Evolutionary conservation across 2,888 invertebrate species (phyloP).

Genomic region (Acleris literana): DNA sequence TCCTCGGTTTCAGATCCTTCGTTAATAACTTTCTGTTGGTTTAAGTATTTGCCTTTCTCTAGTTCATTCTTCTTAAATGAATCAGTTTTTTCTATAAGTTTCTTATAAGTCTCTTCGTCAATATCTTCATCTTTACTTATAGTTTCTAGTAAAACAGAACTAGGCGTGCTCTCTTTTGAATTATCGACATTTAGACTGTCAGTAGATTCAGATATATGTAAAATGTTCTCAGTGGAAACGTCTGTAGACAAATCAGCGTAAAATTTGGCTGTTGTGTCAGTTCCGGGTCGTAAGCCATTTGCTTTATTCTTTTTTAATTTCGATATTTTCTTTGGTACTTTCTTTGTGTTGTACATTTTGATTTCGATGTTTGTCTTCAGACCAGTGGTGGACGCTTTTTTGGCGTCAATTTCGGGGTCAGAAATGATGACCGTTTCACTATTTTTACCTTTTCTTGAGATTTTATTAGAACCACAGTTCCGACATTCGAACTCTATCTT

Average conservation of each 20-base stretch:
- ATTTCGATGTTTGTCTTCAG: constrained; percentile 76
- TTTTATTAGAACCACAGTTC: constrained; percentile 76
- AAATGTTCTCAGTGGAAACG: constrained; percentile 83
- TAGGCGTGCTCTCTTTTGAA: constrained; percentile 52
- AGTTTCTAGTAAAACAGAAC: constrained; percentile 52
- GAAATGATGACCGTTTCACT: constrained; percentile 63
- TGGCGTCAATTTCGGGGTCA: constrained; percentile 67
- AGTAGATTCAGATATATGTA: constrained; percentile 86
- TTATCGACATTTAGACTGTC: constrained; percentile 83
- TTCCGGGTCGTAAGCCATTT: constrained; percentile 74
- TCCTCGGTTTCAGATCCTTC: constrained; percentile 74
- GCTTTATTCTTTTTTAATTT: constrained; percentile 87
- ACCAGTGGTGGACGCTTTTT: constrained; percentile 48
- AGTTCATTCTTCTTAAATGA: constrained; percentile 81
- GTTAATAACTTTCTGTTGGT: constrained; percentile 76
- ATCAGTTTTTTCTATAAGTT: constrained; percentile 79
- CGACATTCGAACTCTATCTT: constrained; percentile 78
- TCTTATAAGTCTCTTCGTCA: constrained; percentile 76
- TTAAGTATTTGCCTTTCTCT: constrained; percentile 77
- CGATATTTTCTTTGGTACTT: constrained; percentile 88
- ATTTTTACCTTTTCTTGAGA: constrained; percentile 60
- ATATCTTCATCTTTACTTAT: constrained; percentile 76
- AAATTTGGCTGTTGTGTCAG: constrained; percentile 85
- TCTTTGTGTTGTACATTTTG: constrained; percentile 86
- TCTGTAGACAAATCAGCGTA: constrained; percentile 86